Evolutionary conservation across 2,888 invertebrate species (phyloP).

Genomic region (Biston betularia): DNA sequence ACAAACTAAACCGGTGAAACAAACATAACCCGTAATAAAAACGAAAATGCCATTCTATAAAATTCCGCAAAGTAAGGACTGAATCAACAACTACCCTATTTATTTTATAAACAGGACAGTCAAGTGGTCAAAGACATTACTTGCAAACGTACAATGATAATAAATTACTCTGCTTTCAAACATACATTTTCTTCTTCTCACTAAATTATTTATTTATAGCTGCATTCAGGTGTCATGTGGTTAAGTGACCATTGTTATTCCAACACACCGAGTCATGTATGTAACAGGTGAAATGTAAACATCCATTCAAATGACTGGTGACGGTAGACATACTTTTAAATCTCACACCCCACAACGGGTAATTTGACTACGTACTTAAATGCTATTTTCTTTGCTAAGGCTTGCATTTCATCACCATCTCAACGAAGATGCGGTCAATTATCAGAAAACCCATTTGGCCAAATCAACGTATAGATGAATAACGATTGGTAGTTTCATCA

Average conservation of each 20-base stretch:
- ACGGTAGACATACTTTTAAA: not conserved
- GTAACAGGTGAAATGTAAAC: not conserved
- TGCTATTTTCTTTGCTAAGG: not conserved
- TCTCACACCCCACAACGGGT: not conserved
- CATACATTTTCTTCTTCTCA: not conserved
- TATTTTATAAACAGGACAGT: too few relatives aligned
- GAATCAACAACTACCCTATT: too few relatives aligned
- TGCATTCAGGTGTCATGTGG: not conserved
- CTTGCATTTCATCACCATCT: too few relatives aligned
- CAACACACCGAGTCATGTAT: not conserved
- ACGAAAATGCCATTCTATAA: too few relatives aligned
- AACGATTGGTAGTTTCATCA: too few relatives aligned
- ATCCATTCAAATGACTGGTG: not conserved
- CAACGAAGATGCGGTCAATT: too few relatives aligned
- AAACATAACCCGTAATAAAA: too few relatives aligned
- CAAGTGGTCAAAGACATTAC: not conserved
- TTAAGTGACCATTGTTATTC: conserved; percentile 7
- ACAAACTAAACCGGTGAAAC: too few relatives aligned
- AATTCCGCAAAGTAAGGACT: too few relatives aligned
- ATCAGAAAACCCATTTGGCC: too few relatives aligned
- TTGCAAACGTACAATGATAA: not conserved
- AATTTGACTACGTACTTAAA: not conserved
- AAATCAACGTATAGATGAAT: too few relatives aligned
- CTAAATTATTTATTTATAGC: not conserved
- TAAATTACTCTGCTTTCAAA: not conserved